These are phyloP conservation scores for Brenthis hecate DNA, from an alignment of 2,888 invertebrate genomes.

Conservation along the genomic window DNA sequence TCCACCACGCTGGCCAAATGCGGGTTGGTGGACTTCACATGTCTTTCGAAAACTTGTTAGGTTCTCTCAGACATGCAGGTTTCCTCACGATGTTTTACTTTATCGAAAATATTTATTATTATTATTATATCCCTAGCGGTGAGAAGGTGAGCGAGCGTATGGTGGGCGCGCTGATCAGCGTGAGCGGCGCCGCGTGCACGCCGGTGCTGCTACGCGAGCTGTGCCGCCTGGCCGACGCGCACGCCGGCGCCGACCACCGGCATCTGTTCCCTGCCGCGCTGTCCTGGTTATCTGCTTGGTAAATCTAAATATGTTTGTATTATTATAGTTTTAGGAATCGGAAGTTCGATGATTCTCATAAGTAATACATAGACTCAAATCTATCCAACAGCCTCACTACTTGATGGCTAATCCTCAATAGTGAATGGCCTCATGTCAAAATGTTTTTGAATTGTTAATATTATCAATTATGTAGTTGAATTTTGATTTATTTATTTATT, in stretches of 20 bases:
- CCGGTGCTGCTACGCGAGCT: conserved; percentile 71
- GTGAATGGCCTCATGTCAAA: no score
- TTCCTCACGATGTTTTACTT: no score
- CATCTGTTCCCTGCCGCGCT: conserved; percentile 90
- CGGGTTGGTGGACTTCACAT: no score
- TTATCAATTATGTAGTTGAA: no score
- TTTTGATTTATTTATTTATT: no score
- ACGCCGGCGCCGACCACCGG: conserved; percentile 90
- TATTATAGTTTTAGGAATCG: neutral
- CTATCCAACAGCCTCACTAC: no score
- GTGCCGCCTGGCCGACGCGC: conserved; percentile 89
- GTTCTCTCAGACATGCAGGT: no score
- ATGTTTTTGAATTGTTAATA: no score
- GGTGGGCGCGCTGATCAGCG: conserved; percentile 67
- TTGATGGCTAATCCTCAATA: no score
- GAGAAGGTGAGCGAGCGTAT: conserved; percentile 69
- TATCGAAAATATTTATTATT: neutral
- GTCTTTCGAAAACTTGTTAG: no score
- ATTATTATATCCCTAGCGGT: conserved; percentile 18
- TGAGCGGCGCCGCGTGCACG: conserved; percentile 68
- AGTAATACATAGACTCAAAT: no score
- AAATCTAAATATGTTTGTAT: conserved; percentile 37
- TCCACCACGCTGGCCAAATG: no score
- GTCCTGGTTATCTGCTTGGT: conserved; percentile 91
- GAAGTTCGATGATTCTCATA: neutral